phyloP scores from a whole-genome alignment of 2,113 vertebrate genomes.

The Chamaea fasciata region DNA sequence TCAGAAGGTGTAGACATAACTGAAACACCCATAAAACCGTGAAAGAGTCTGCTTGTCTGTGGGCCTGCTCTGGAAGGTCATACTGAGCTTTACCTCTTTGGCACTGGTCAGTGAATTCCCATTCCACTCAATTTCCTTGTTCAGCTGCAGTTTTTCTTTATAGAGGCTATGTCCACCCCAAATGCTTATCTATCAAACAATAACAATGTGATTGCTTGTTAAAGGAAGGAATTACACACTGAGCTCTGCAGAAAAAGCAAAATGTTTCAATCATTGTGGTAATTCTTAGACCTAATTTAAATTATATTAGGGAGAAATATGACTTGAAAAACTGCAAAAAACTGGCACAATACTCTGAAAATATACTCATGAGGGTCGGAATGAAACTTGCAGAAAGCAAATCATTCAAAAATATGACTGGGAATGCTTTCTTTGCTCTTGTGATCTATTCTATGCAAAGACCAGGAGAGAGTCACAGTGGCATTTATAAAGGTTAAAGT shows the following conservation, averaged over 20 bases:
- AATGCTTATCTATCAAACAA: not conserved
- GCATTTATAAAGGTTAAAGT: not conserved
- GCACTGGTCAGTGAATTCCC: not conserved
- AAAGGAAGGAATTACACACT: not conserved
- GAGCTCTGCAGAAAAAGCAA: not conserved
- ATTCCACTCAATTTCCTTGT: not conserved
- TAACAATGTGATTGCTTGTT: not conserved
- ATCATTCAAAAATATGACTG: not conserved
- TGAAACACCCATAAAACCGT: not conserved
- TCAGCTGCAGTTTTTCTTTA: not conserved
- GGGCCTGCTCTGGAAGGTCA: not conserved
- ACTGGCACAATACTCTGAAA: not conserved
- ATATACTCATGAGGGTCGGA: not conserved
- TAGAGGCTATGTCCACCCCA: not conserved
- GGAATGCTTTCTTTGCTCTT: not conserved
- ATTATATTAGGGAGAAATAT: not conserved
- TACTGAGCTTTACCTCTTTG: not conserved
- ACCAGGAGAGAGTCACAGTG: not conserved
- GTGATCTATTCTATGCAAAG: not conserved
- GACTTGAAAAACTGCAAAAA: not conserved
- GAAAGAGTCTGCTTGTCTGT: not conserved
- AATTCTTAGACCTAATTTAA: not conserved
- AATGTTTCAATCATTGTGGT: not conserved
- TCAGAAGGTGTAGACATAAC: not conserved
- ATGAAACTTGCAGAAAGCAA: not conserved